Conservation (phyloP, 2,888 invertebrate genomes). For the Tuberolachnus salignus region DNA sequence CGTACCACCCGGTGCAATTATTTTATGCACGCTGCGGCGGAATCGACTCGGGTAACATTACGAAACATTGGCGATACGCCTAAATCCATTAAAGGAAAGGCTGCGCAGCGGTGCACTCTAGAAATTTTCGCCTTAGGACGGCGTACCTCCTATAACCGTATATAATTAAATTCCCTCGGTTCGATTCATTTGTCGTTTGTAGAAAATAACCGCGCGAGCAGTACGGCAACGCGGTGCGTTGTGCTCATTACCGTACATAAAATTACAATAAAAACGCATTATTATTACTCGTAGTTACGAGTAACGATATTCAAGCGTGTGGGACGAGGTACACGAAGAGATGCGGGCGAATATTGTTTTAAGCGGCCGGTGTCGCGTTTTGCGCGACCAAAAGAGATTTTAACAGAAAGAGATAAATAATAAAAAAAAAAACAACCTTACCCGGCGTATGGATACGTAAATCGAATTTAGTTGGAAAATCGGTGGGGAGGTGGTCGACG, state of each 20-base stretch:
- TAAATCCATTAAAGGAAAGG: constrained; percentile 36
- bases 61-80: constrained; percentile 32
- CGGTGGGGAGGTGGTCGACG: too few species aligned
- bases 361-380: too few species aligned
- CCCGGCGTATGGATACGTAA: too few species aligned
- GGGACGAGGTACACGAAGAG: too few species aligned
- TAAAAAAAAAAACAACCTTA: not conserved
- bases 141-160: too few species aligned
- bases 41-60: not conserved
- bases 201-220: constrained; percentile 63
- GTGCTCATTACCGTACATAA: not conserved
- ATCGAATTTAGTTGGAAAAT: too few species aligned
- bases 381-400: too few species aligned
- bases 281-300: too few species aligned
- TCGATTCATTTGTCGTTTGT: constrained; percentile 56
- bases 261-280: not conserved
- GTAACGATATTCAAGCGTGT: too few species aligned
- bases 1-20: constrained; percentile 14
- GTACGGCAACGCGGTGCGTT: too few species aligned
- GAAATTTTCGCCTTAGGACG: constrained; percentile 20
- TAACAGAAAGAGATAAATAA: too few species aligned
- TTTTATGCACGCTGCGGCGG: not conserved
- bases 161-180: constrained; percentile 15
- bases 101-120: constrained; percentile 24
- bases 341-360: too few species aligned